Evolutionary conservation across 2,113 vertebrate genomes (phyloP).

Genomic region (Chelonoidis abingdonii): DNA sequence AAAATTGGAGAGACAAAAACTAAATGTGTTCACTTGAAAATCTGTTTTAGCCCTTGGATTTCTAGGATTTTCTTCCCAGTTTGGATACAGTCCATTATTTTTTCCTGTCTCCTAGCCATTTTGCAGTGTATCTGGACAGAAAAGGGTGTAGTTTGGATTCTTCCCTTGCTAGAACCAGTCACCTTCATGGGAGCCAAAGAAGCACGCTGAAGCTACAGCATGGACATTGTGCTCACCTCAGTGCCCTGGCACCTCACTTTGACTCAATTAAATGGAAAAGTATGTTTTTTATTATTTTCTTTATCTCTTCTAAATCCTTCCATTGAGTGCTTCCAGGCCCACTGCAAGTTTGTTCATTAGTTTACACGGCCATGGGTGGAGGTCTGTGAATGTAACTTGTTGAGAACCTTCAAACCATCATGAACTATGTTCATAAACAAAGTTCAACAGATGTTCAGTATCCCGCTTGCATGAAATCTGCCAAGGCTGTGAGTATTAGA

Average conservation of each 20-base stretch:
- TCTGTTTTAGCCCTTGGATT: neutral
- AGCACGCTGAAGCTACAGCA: neutral
- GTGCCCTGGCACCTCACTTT: neutral
- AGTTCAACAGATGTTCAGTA: conserved; percentile 19
- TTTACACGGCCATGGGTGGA: neutral
- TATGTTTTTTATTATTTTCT: neutral
- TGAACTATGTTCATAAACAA: neutral
- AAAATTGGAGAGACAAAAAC: conserved; percentile 20
- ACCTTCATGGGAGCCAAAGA: accelerated
- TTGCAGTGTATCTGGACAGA: neutral
- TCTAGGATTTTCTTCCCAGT: conserved; percentile 8
- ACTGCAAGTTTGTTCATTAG: neutral
- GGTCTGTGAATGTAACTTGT: neutral
- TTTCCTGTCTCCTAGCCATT: neutral
- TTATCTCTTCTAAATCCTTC: neutral
- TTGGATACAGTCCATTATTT: accelerated
- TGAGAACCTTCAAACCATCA: neutral
- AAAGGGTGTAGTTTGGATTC: neutral
- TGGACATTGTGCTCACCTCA: neutral
- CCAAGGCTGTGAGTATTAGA: conserved; percentile 22
- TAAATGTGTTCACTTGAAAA: neutral
- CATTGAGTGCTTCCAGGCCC: neutral
- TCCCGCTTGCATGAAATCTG: conserved; percentile 36
- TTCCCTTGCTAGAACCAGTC: neutral
- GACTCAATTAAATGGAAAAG: neutral